These are phyloP conservation scores for Tipula vernalis DNA, from an alignment of 2,888 invertebrate species.

Conservation along the genomic window DNA sequence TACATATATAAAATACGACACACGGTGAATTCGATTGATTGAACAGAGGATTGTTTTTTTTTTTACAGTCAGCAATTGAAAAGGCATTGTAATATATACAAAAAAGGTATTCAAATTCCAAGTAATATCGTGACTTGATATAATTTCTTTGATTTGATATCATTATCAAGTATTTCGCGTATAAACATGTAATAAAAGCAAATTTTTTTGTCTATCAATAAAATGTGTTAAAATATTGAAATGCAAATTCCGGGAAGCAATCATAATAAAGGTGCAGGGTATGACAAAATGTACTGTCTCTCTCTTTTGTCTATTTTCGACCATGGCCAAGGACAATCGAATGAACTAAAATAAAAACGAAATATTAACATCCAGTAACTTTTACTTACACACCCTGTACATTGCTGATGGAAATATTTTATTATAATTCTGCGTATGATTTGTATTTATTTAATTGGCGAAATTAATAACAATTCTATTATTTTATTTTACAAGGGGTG, in stretches of 20 bases:
- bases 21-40: neutral
- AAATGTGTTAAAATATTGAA: neutral
- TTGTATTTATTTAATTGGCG: no score
- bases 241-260: neutral
- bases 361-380: no score
- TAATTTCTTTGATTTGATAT: neutral
- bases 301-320: no score
- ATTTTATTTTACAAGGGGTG: no score
- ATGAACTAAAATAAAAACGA: no score
- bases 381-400: no score
- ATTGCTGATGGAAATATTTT: no score
- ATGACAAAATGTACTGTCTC: neutral
- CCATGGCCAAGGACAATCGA: no score
- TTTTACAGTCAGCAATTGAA: neutral
- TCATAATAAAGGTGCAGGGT: neutral
- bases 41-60: neutral
- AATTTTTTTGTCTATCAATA: neutral
- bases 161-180: neutral
- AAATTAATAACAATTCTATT: no score
- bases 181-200: neutral
- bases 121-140: neutral
- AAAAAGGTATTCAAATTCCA: neutral
- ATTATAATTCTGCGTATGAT: no score
- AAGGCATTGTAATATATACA: neutral
- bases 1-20: neutral